phyloP scores from a whole-genome alignment of 2,888 invertebrate genomes.

The Cynaeus angustus region DNA sequence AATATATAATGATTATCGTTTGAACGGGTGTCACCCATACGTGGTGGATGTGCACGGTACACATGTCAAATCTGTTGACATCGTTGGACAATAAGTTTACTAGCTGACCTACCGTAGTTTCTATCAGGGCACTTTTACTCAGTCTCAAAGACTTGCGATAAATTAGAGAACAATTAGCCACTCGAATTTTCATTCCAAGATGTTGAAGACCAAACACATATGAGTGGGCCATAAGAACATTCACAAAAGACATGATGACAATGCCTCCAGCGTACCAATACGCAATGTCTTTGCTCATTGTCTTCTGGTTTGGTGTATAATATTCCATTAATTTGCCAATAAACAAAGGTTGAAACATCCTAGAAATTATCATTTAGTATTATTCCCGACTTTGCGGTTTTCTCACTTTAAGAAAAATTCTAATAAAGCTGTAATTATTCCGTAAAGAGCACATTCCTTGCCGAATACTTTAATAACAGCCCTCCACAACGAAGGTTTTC shows the following conservation, averaged over 20 bases:
- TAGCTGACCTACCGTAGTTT: constrained; percentile 81
- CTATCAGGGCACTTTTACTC: constrained; percentile 85
- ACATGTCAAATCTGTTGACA: constrained; percentile 78
- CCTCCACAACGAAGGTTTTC: constrained; percentile 71
- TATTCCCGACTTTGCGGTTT: too few relatives aligned
- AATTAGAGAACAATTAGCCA: constrained; percentile 81
- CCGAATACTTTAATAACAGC: constrained; percentile 51
- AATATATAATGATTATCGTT: constrained; percentile 79
- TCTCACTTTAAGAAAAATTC: not conserved
- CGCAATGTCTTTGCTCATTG: constrained; percentile 78
- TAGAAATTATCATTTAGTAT: constrained; percentile 17
- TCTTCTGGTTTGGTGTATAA: constrained; percentile 67
- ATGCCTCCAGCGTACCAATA: constrained; percentile 7
- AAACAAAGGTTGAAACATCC: constrained; percentile 67
- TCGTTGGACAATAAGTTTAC: constrained; percentile 81
- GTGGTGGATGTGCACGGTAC: not conserved
- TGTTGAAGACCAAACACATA: constrained; percentile 69
- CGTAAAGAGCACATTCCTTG: not conserved
- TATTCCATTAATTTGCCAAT: constrained; percentile 76
- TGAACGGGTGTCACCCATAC: constrained; percentile 80
- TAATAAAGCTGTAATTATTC: too few relatives aligned
- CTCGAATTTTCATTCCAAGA: constrained; percentile 80
- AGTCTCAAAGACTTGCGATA: constrained; percentile 76
- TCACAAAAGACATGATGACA: not conserved
- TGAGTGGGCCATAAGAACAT: not conserved